Conservation (phyloP, 2,113 vertebrate species). For the Ptyas mucosa region DNA sequence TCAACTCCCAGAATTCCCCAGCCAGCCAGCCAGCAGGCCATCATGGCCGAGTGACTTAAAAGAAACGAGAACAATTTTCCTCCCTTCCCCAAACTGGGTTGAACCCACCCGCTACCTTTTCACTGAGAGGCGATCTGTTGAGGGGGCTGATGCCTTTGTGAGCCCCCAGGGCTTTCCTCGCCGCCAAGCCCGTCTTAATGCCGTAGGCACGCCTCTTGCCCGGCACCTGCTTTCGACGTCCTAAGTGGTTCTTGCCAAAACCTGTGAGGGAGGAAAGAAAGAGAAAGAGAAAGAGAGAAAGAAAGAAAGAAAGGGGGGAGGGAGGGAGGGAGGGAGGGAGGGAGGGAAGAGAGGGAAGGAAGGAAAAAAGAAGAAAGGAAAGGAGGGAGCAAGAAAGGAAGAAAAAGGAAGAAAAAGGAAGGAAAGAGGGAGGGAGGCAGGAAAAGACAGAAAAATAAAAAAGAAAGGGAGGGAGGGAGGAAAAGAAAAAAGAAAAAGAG, state of each 20-base stretch:
- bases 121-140: constrained; percentile 78
- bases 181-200: constrained; percentile 86
- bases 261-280: constrained; percentile 40
- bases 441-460: too few species aligned
- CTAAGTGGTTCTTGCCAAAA: constrained; percentile 74
- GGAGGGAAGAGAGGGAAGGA: too few species aligned
- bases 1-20: background rate
- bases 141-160: constrained; percentile 80
- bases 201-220: constrained; percentile 80
- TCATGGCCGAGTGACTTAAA: accelerated
- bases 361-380: too few species aligned
- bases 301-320: too few species aligned
- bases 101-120: constrained; percentile 69
- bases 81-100: background rate
- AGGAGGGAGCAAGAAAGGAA: too few species aligned
- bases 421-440: too few species aligned
- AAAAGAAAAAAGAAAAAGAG: accelerated
- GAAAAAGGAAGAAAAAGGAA: too few species aligned
- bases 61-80: accelerated
- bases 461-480: too few species aligned
- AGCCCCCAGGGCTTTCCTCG: constrained; percentile 74
- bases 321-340: too few species aligned
- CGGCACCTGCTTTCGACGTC: constrained; percentile 65
- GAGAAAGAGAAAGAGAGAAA: too few species aligned
- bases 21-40: too few species aligned